Evolutionary conservation across 2,797 vertebrate genomes (phyloP).

Genomic region (Phataginus tricuspis): DNA sequence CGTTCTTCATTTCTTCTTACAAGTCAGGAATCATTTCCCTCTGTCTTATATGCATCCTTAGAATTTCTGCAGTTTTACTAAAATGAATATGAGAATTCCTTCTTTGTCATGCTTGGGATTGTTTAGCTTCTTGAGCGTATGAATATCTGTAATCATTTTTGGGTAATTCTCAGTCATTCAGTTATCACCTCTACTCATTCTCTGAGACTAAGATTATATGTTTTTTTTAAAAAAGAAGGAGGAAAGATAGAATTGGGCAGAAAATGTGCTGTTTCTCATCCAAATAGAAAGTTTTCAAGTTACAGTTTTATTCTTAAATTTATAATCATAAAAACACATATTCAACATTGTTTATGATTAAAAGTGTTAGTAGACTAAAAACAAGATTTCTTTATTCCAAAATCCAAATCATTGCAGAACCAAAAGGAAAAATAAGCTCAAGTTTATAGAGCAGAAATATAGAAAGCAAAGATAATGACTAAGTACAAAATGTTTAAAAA

Average conservation of each 20-base stretch:
- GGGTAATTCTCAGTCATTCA: no score
- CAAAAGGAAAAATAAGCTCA: background rate
- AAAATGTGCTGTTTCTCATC: background rate
- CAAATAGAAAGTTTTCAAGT: background rate
- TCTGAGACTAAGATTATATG: no score
- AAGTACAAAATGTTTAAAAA: background rate
- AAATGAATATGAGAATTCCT: no score
- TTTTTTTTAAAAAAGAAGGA: background rate
- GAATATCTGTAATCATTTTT: no score
- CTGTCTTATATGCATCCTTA: no score
- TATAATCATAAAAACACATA: background rate
- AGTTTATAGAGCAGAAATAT: background rate
- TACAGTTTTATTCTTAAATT: conserved; percentile 9
- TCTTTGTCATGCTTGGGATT: no score
- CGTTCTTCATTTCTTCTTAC: no score
- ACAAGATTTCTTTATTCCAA: background rate
- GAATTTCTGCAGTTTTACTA: no score
- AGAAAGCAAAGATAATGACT: background rate
- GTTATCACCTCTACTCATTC: no score
- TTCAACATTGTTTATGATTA: background rate
- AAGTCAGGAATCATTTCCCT: no score
- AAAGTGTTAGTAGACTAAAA: background rate
- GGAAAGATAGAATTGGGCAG: background rate
- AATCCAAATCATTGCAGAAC: background rate
- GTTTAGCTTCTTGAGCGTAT: no score